Percentiles rank a stretch among this genome's conserved stretches.
Conservation (phyloP, 2,113 vertebrate genomes). For the Sisor rabdophorus region DNA sequence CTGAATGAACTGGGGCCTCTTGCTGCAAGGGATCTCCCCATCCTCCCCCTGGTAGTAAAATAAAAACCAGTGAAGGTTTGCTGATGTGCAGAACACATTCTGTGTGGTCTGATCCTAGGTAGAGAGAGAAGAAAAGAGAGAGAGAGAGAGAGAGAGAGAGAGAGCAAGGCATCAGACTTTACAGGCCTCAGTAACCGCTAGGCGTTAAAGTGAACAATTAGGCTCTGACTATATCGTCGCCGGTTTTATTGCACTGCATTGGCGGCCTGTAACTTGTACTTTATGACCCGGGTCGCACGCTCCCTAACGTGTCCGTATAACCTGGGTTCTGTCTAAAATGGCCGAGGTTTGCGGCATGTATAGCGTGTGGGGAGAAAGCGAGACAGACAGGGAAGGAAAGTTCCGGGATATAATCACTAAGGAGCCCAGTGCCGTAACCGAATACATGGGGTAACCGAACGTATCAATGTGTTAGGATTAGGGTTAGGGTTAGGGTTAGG, state of each 20-base stretch:
- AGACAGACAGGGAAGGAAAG: constrained; percentile 45
- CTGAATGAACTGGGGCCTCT: constrained; percentile 62
- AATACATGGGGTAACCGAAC: constrained; percentile 52
- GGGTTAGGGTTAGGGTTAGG: no score
- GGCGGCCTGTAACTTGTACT: constrained; percentile 37
- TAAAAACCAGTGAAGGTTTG: constrained; percentile 55
- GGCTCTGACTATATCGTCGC: constrained; percentile 64
- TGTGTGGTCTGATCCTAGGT: constrained; percentile 65
- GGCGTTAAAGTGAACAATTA: constrained; percentile 77
- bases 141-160: constrained; percentile 36
- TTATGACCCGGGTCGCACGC: constrained; percentile 21
- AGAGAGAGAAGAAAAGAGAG: constrained; percentile 13
- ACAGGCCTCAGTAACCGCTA: constrained; percentile 68
- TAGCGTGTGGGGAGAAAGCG: not conserved
- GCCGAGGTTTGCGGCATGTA: constrained; percentile 10
- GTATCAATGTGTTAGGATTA: constrained; percentile 40
- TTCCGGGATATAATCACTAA: constrained; percentile 44
- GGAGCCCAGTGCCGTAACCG: constrained; percentile 36
- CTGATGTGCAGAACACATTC: constrained; percentile 58
- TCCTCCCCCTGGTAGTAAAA: constrained; percentile 62
- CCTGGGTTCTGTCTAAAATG: not conserved
- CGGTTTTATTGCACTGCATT: constrained; percentile 59
- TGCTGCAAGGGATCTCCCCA: constrained; percentile 55
- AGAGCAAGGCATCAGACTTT: constrained; percentile 58
- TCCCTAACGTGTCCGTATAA: not conserved